These are phyloP conservation scores for Electrophaes corylata DNA, from an alignment of 2,888 invertebrate species.

Conservation along the genomic window DNA sequence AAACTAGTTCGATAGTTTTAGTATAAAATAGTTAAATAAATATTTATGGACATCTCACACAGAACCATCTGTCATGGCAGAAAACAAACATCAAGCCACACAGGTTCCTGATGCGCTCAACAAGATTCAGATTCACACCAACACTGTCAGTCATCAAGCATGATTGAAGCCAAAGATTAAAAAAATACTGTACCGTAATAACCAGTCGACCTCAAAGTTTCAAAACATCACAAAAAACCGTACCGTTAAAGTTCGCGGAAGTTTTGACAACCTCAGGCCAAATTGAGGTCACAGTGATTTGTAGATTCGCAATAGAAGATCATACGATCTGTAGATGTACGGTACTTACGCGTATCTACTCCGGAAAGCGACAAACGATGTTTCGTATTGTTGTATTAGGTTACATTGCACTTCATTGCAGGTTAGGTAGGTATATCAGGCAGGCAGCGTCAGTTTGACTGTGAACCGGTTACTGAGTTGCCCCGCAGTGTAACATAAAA, in stretches of 20 bases:
- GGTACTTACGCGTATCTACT: too few species aligned
- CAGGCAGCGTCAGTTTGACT: too few species aligned
- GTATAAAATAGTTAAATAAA: too few species aligned
- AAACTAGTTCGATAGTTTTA: too few species aligned
- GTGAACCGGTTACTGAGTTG: too few species aligned
- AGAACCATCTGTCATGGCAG: too few species aligned
- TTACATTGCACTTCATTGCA: too few species aligned
- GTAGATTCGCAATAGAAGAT: constrained; percentile 35
- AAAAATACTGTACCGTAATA: constrained; percentile 12
- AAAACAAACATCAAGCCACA: too few species aligned
- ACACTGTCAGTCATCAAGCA: constrained; percentile 2
- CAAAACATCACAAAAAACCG: constrained; percentile 37
- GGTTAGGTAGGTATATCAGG: too few species aligned
- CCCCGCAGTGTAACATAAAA: too few species aligned
- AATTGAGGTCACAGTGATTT: constrained; percentile 47
- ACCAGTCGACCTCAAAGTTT: constrained; percentile 27
- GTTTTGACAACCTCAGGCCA: constrained; percentile 39
- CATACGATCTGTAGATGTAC: constrained; percentile 26
- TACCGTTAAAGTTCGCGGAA: constrained; percentile 45
- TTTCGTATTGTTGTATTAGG: too few species aligned
- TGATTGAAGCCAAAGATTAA: background rate
- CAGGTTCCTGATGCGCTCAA: background rate
- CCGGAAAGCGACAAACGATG: constrained; percentile 7
- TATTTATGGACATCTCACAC: too few species aligned
- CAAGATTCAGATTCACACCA: background rate